Percentiles rank a stretch among this genome's conserved stretches.
Conservation (phyloP, 1,140 invertebrate genomes). For the Solenopsis fugax region DNA sequence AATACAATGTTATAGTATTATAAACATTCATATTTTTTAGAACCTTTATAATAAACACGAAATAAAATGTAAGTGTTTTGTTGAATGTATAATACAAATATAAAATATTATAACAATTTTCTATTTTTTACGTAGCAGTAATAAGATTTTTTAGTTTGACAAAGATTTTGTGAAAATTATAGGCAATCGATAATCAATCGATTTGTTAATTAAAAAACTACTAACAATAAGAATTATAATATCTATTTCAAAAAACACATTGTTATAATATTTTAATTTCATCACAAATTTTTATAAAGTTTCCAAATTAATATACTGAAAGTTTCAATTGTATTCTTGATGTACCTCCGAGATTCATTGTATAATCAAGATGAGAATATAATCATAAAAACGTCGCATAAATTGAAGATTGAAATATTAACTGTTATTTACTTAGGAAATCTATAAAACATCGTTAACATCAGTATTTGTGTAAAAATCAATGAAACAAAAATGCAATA, state of each 20-base stretch:
- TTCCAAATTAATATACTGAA: neutral
- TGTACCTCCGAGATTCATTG: neutral
- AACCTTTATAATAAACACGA: neutral
- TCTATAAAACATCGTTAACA: conserved; percentile 84
- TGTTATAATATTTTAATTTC: conserved; percentile 1
- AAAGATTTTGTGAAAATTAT: neutral
- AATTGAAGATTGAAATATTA: conserved; percentile 76
- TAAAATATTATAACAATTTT: neutral
- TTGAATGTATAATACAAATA: neutral
- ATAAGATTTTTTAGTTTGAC: neutral
- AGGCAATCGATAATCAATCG: neutral
- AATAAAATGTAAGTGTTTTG: neutral
- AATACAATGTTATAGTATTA: conserved; percentile 71
- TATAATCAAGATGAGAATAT: neutral
- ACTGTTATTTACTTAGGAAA: conserved; percentile 79
- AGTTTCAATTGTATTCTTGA: neutral
- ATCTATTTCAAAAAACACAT: neutral
- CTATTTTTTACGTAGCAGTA: neutral
- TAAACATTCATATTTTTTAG: conserved; percentile 30
- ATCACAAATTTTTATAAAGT: neutral
- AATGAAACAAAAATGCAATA: conserved; percentile 78
- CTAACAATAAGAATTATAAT: neutral
- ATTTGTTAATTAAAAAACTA: neutral
- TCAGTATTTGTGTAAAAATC: conserved; percentile 79
- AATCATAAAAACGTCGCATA: conserved; percentile 51